Base-by-base conservation (phyloP, 2,113 vertebrate species). In the Bettongia penicillata region DNA sequence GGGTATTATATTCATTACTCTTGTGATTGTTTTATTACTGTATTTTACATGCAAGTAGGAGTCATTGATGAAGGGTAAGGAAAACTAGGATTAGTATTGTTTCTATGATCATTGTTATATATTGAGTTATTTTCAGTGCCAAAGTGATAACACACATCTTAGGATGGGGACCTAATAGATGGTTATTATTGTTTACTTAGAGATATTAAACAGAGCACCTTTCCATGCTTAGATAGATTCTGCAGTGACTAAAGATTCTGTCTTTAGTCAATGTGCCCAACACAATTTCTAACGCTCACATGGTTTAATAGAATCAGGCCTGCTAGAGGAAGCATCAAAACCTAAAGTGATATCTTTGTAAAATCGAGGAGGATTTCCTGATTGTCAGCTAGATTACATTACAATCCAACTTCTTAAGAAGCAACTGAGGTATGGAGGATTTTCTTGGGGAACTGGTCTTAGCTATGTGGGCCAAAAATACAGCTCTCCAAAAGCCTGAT, bases 1-100 rank as follows among this genome's bases (percentile, higher is more conserved):
- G 96, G 37, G 93, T 50, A 14, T 52, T 68, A 55, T 55, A 49
- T n/a, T 96, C 90, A 89, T 97, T 95, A 95, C 95, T 97, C 89
- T 92, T 93, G 43, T 43, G 28, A 89, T 92, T 89, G 68, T 91
- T 95, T 93, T 91, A 92, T 51, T 91, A 53, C 90, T 96, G 22
- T 12, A 89, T 89, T 96, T 94, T 90, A 95, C 91, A 61, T 90
- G 94, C 68, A 96, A 97, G 95, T 49, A 91, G 92, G 43, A 90
- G 25, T 12, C 53, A n/a, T 22, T n/a, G 68, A n/a, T 77, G 68
- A n/a, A 77, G 2, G 14, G 68, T 22, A 43, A n/a, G 8, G 51
- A 53, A 61, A 90, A 61, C 49, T 55, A 47, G 0, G 31, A 28
- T 16, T 37, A 47, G 84, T 91, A 49, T 93, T 96, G n/a, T n/a